These are phyloP conservation scores for Trochalopteron elliotii DNA, from an alignment of 2,113 vertebrate species.

Conservation along the genomic window DNA sequence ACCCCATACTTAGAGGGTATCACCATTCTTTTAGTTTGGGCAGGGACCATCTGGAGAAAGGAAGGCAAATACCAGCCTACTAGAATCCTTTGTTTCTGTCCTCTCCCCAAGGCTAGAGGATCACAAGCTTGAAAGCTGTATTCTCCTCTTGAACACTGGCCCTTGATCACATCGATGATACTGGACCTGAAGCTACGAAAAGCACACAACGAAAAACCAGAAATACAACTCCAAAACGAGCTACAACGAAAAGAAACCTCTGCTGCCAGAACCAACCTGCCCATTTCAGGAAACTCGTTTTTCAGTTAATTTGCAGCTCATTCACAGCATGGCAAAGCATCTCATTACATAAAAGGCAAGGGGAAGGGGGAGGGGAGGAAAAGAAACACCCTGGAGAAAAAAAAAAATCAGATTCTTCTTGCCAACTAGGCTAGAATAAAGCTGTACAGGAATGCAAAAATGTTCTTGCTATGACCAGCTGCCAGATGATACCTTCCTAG, in stretches of 20 bases:
- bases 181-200: neutral
- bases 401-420: conserved; percentile 33
- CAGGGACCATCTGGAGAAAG: neutral
- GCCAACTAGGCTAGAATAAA: conserved; percentile 61
- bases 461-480: neutral
- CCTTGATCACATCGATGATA: neutral
- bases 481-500: conserved; percentile 18
- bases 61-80: neutral
- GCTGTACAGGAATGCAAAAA: conserved; percentile 34
- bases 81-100: neutral
- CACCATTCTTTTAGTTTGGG: neutral
- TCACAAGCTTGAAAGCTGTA: neutral
- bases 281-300: neutral
- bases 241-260: neutral
- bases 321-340: conserved; percentile 18
- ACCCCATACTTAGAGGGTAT: neutral
- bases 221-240: neutral
- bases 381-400: conserved; percentile 6
- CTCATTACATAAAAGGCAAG: conserved; percentile 12
- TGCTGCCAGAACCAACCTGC: conserved; percentile 24
- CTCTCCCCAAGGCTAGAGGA: neutral
- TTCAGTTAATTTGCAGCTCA: conserved; percentile 21
- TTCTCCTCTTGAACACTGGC: neutral
- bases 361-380: neutral
- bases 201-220: neutral